Base-by-base conservation (phyloP, 2,888 invertebrate genomes). In the Philereme vetulata region DNA sequence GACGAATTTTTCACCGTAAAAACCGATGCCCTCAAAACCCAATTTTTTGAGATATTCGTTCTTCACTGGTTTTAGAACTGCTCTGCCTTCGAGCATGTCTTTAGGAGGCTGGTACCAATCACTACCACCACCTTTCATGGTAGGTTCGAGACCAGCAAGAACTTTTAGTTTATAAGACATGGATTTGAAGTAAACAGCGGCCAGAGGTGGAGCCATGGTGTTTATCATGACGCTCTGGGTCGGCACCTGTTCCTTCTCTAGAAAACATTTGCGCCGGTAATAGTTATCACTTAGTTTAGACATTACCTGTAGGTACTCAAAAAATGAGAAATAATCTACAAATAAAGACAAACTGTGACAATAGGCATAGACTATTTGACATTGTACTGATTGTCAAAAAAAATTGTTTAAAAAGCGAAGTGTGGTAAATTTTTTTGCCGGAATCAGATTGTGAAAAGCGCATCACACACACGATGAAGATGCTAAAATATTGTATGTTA, bases 81-180 rank as follows among this genome's bases (percentile, higher is more conserved):
- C 65, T 59, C 78, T 80, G 11, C 89, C 82, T 61, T 75, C 65
- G 3, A 90, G 74, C 1, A 88, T 66, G 2, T 88, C 85, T 43
- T 77, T 62, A 0, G 92, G 89, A 4, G 89, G 83, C 44, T 84
- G 70, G 67, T 76, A 88, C 90, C 90, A 90, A 57, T 87, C 84
- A 56, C 46, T 76, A 0, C 91, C 91, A 0, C 86, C 90, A 5
- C 91, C 90, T 66, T 81, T 81, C 73, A 91, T 71, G 0, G 79
- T 76, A 0, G 92, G 92, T 62, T 89, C 85, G 0, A 92, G 70
- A 0, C 91, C 91, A 2, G 90, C 90, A 0, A 90, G 71, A 1
- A 81, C 73, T 68, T 86, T 88, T 0, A 85, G 69, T 58, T 82
- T 84, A 0, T 76, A 75, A 6, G 67, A 75, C 92, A 91, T 90